Evolutionary conservation across 2,888 invertebrate species (phyloP), one percentile per base, ranked within the genome.

Genomic region (Abscondita cerata): DNA sequence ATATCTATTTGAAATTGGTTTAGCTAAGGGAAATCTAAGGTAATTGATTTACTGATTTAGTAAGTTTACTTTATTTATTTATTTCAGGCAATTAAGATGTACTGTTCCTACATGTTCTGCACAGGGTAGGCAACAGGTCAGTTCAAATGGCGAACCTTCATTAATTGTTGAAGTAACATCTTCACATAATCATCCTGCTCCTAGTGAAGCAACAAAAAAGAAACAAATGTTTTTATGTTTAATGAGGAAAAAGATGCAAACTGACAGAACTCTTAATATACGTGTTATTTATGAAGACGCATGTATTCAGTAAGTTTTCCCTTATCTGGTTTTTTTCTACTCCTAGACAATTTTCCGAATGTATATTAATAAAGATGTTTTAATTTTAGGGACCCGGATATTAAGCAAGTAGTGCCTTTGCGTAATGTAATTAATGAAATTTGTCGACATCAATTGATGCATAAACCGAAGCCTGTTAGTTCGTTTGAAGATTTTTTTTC

Each of bases 351-450:
- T 6, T n/a, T n/a, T 25, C 25, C 6, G 25, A 4, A 25, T 25
- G 25, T 25, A 25, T 25, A 2, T 25, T 25, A 25, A 25, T 25
- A 25, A 25, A 2, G 25, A 2, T n/a, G n/a, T n/a, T n/a, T n/a
- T n/a, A n/a, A n/a, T 72, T 73, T 52, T 64, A 78, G 77, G 50
- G 77, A 79, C 62, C 72, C 75, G 0, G 69, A 72, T 38, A 72
- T 79, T 20, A 66, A 63, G 36, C 46, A 68, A 9, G 54, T 77
- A 18, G 71, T 79, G 6, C 76, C 79, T 1, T 60, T 79, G 16
- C 61, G 74, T 41, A 73, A 69, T 13, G 75, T 79, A 0, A 75
- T 79, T n/a, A 76, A 76, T 38, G 76, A 78, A 59, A 75, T 79
- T 18, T 79, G 78, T 55, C 71, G 71, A 16, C 72, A 75, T 51